A percentile compares a stretch with the other conserved stretches of the same genome.
These are phyloP conservation scores for Spongia lamella DNA, from an alignment of 37 sponge, comb jelly and placozoan species.

Conservation along the genomic window DNA sequence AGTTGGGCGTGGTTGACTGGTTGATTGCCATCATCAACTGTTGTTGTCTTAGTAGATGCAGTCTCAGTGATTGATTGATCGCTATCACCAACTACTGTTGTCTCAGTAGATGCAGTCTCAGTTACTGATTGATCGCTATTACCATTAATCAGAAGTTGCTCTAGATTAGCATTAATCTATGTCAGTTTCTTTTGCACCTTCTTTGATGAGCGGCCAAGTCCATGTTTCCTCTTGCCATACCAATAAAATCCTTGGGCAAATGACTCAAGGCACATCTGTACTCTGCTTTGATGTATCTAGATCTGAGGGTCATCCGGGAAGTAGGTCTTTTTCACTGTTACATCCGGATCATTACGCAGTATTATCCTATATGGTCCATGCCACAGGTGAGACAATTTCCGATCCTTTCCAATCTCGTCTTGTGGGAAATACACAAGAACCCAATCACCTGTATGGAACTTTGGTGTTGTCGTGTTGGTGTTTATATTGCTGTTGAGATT, in stretches of 20 bases:
- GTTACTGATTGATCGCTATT: too few species aligned
- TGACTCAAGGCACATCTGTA: conserved; percentile 13
- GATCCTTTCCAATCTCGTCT: conserved; percentile 27
- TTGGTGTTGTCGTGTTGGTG: neutral
- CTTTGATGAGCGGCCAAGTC: conserved; percentile 10
- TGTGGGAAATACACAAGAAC: too few species aligned
- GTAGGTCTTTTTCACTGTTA: conserved; percentile 25
- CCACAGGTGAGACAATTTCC: conserved; percentile 46
- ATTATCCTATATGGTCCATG: conserved; percentile 33
- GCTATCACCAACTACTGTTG: too few species aligned
- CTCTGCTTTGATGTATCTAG: conserved; percentile 38
- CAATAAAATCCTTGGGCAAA: conserved; percentile 44
- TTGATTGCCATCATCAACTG: too few species aligned
- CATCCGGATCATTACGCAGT: conserved; percentile 17
- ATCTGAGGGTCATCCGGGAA: conserved; percentile 31
- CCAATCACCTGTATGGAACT: conserved; percentile 30
- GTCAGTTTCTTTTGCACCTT: conserved; percentile 22
- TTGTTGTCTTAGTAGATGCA: too few species aligned
- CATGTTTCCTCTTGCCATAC: conserved; percentile 23
- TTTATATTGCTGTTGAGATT: conserved; percentile 8
- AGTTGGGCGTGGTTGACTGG: too few species aligned
- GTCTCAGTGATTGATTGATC: too few species aligned
- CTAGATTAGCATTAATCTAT: too few species aligned
- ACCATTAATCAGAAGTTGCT: too few species aligned
- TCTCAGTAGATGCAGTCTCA: too few species aligned